These are phyloP conservation scores for Cichlasoma orientale DNA, from an alignment of 2,797 vertebrate species.

Conservation along the genomic window DNA sequence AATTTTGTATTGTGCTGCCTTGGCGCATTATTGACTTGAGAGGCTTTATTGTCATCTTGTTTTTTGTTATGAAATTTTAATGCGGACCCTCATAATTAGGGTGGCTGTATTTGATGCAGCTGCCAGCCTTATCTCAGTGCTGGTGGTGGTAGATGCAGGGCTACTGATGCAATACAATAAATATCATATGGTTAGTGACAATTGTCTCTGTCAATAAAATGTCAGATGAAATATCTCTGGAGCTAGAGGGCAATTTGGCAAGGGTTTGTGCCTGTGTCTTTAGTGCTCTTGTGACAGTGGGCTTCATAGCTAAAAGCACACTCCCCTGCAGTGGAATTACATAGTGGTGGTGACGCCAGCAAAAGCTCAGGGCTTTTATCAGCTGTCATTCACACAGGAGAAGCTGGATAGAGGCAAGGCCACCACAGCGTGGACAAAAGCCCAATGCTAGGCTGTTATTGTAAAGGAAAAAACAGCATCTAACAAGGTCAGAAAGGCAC, in stretches of 20 bases:
- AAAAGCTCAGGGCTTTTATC: constrained; percentile 77
- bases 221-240: constrained; percentile 69
- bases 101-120: constrained; percentile 60
- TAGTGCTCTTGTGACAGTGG: constrained; percentile 68
- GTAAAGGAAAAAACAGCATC: constrained; percentile 57
- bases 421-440: constrained; percentile 70
- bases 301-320: constrained; percentile 78
- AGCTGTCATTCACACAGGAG: constrained; percentile 76
- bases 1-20: constrained; percentile 49
- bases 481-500: constrained; percentile 70
- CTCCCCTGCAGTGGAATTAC: constrained; percentile 77
- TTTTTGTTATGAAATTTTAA: constrained; percentile 82
- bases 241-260: constrained; percentile 71
- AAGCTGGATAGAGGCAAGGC: constrained; percentile 73
- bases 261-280: constrained; percentile 65
- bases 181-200: constrained; percentile 55
- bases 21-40: constrained; percentile 68
- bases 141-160: constrained; percentile 21
- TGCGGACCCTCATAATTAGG: constrained; percentile 80
- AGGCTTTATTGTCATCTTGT: constrained; percentile 66
- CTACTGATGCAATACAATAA: constrained; percentile 61
- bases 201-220: constrained; percentile 73
- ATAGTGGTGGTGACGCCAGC: constrained; percentile 68
- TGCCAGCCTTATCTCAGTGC: constrained; percentile 37
- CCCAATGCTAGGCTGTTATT: constrained; percentile 70